Percentiles rank a stretch among this genome's conserved stretches.
Conservation (phyloP, 2,888 invertebrate species). For the Hydrotaea cyrtoneurina region DNA sequence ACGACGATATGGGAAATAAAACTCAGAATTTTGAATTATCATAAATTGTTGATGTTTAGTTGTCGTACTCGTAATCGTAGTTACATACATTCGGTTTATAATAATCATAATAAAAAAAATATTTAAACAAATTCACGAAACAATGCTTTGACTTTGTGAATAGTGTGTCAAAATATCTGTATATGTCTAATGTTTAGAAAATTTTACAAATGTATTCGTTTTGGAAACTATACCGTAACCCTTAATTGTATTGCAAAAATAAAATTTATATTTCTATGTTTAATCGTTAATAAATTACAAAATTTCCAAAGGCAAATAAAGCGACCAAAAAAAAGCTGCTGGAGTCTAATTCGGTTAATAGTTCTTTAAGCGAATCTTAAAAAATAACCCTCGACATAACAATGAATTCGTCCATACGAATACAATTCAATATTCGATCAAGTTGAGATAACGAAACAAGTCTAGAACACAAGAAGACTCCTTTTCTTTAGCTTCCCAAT, state of each 20-base stretch:
- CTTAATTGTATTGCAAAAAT: conserved; percentile 14
- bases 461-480: no score
- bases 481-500: no score
- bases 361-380: no score
- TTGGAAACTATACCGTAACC: conserved; percentile 31
- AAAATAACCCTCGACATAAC: no score
- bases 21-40: conserved; percentile 1
- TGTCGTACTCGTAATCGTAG: neutral
- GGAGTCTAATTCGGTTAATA: neutral
- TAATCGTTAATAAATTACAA: neutral
- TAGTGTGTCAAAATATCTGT: no score
- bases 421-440: no score
- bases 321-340: neutral
- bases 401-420: no score
- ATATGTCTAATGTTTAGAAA: neutral
- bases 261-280: neutral
- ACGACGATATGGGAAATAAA: conserved; percentile 4
- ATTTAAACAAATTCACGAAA: neutral
- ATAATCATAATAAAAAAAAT: neutral
- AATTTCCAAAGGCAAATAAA: neutral
- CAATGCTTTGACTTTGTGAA: neutral
- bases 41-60: conserved; percentile 34
- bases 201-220: neutral
- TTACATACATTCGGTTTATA: neutral
- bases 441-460: no score